phyloP scores from a whole-genome alignment of 92 coral and sea anemone species.

The Nematostella vectensis region DNA sequence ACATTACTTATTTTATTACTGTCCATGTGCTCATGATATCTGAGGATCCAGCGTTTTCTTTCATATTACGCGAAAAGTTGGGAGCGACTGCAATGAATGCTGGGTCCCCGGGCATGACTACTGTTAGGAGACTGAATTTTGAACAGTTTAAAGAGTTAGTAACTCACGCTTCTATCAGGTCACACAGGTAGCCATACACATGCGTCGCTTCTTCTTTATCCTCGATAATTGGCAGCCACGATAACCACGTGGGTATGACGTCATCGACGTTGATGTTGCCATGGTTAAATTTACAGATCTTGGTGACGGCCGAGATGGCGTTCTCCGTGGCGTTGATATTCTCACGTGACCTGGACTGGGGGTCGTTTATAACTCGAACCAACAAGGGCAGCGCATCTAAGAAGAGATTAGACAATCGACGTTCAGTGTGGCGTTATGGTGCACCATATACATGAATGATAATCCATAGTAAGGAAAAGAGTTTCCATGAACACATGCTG shows the following conservation, averaged over 20 bases:
- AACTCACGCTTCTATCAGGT: conserved; percentile 81
- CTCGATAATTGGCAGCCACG: conserved; percentile 86
- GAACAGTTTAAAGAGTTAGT: no score
- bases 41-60: no score
- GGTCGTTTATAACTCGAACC: conserved; percentile 71
- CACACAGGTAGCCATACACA: conserved; percentile 95
- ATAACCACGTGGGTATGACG: conserved; percentile 74
- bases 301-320: conserved; percentile 93
- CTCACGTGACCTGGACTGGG: conserved; percentile 78
- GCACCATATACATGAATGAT: no score
- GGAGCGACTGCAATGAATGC: no score
- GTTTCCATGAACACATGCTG: no score
- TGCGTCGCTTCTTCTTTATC: conserved; percentile 98
- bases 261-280: conserved; percentile 93
- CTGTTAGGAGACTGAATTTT: no score
- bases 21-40: no score
- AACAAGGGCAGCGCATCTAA: conserved; percentile 79
- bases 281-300: conserved; percentile 96
- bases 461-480: no score
- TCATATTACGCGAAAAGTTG: no score
- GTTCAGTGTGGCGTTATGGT: neutral
- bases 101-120: no score
- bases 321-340: conserved; percentile 97
- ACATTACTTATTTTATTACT: no score
- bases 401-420: neutral